Evolutionary conservation across 2,888 invertebrate species (phyloP).

Genomic region (Dasypolia templi): DNA sequence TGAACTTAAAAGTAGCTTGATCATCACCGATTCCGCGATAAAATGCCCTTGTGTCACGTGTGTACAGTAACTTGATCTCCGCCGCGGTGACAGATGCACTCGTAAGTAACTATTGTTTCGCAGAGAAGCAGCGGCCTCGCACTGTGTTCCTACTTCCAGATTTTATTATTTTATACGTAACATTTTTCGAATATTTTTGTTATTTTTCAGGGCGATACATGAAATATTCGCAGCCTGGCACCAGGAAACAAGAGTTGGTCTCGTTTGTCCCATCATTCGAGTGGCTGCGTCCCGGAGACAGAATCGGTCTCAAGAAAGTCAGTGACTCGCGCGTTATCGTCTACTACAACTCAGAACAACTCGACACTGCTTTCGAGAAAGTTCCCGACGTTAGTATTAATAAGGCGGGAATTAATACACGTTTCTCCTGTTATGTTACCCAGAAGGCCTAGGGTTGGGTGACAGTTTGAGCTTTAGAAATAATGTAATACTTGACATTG

Average conservation of each 20-base stretch:
- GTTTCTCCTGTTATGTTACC: slow-evolving; percentile 34
- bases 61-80: neutral
- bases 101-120: slow-evolving; percentile 13
- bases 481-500: slow-evolving; percentile 61
- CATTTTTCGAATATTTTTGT: slow-evolving; percentile 29
- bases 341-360: slow-evolving; percentile 95
- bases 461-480: slow-evolving; percentile 62
- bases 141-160: neutral
- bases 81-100: neutral
- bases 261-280: slow-evolving; percentile 91
- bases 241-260: slow-evolving; percentile 72
- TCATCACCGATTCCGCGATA: neutral
- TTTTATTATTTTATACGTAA: neutral
- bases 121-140: neutral
- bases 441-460: slow-evolving; percentile 56
- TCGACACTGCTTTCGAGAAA: slow-evolving; percentile 93
- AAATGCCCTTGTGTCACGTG: neutral
- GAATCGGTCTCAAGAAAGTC: slow-evolving; percentile 94
- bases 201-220: slow-evolving; percentile 78
- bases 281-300: slow-evolving; percentile 95
- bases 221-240: slow-evolving; percentile 76
- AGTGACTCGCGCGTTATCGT: slow-evolving; percentile 93
- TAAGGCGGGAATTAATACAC: slow-evolving; percentile 26
- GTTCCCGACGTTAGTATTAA: slow-evolving; percentile 93
- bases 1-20: neutral